Percentiles rank a stretch among this genome's conserved stretches.
Conservation (phyloP, 1,140 invertebrate genomes). For the Achroia grisella region DNA sequence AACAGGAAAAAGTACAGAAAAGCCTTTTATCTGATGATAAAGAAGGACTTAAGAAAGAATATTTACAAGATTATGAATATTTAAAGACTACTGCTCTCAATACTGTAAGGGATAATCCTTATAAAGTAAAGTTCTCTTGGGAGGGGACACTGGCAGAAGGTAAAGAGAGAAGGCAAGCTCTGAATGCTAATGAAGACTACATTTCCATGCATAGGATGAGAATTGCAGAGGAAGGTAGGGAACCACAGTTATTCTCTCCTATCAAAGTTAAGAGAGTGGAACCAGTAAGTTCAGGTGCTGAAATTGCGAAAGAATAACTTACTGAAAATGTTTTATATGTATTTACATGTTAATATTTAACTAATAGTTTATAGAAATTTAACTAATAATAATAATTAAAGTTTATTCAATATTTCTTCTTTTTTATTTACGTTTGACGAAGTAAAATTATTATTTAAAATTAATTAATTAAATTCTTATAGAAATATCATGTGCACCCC, state of each 20-base stretch:
- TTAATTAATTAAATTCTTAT: too few relatives aligned
- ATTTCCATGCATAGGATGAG: conserved; percentile 50
- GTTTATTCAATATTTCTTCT: too few relatives aligned
- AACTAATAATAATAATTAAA: too few relatives aligned
- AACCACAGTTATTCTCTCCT: neutral
- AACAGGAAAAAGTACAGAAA: conserved; percentile 40
- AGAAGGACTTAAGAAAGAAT: conserved; percentile 32
- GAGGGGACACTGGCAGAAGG: conserved; percentile 52
- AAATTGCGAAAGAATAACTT: conserved; percentile 7
- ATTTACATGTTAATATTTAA: too few relatives aligned
- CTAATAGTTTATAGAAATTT: too few relatives aligned
- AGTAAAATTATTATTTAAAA: too few relatives aligned
- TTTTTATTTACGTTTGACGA: too few relatives aligned
- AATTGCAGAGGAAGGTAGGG: conserved; percentile 26
- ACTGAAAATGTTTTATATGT: too few relatives aligned
- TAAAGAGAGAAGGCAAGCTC: conserved; percentile 48
- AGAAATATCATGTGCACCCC: too few relatives aligned
- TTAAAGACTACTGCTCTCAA: conserved; percentile 31
- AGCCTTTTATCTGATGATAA: conserved; percentile 43
- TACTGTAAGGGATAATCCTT: conserved; percentile 50
- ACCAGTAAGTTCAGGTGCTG: neutral
- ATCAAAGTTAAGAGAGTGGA: neutral
- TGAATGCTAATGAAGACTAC: conserved; percentile 45
- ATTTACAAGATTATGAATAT: conserved; percentile 46
- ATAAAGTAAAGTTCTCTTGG: conserved; percentile 53